phyloP scores from a whole-genome alignment of 2,113 vertebrate genomes.

The Stigmatopora nigra region DNA sequence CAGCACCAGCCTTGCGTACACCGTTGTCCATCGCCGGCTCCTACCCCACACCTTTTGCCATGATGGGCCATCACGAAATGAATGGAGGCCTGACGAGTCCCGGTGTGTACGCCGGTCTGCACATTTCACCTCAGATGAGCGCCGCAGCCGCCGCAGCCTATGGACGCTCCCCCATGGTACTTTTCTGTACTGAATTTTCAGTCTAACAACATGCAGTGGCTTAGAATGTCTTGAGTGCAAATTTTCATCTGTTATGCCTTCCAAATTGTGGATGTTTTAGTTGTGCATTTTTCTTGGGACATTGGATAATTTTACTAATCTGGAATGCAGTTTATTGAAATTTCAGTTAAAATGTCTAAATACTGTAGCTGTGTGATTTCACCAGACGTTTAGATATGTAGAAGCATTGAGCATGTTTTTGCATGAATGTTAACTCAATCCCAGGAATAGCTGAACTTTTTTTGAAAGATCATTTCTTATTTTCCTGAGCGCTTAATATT shows the following conservation, averaged over 20 bases:
- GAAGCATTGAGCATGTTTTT: no score
- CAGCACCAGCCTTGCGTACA: slow-evolving; percentile 83
- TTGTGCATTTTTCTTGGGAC: no score
- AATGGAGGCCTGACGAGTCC: slow-evolving; percentile 89
- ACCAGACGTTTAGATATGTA: no score
- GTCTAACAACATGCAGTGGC: slow-evolving; percentile 1
- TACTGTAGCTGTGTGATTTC: no score
- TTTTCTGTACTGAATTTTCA: slow-evolving; percentile 2
- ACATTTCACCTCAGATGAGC: slow-evolving; percentile 94
- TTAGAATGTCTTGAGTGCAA: not conserved
- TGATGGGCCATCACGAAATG: slow-evolving; percentile 95
- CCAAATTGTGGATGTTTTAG: not conserved
- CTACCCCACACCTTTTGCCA: slow-evolving; percentile 84
- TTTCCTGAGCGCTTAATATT: not conserved
- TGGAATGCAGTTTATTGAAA: no score
- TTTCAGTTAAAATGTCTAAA: no score
- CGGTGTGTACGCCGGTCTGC: slow-evolving; percentile 83
- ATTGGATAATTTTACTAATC: no score
- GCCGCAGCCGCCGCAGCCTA: slow-evolving; percentile 81
- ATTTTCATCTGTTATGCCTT: not conserved
- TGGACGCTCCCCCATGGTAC: slow-evolving; percentile 87
- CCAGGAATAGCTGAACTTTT: no score
- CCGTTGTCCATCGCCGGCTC: slow-evolving; percentile 86
- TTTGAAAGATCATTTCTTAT: no score
- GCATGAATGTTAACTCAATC: no score